Percentiles rank a stretch among this genome's conserved stretches.
These are phyloP conservation scores for Drosophila infuscata DNA, from an alignment of 2,888 invertebrate species.

Conservation along the genomic window DNA sequence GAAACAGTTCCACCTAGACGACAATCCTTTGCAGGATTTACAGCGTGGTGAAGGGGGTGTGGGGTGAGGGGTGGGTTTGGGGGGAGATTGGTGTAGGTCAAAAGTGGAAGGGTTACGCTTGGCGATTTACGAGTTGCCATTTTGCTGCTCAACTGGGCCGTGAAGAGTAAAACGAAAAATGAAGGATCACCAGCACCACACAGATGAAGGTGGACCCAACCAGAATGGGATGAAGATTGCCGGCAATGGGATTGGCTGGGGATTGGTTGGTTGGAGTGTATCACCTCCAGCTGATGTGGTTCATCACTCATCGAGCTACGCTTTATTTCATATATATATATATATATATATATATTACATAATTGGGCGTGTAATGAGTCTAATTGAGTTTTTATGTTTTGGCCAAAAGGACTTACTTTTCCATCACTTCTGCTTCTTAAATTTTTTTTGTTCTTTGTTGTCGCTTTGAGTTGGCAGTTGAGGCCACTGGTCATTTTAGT, in stretches of 20 bases:
- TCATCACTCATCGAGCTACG: slow-evolving; percentile 34
- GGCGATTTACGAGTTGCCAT: slow-evolving; percentile 76
- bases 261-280: background rate
- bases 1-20: slow-evolving; percentile 41
- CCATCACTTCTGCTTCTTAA: background rate
- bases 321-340: slow-evolving; percentile 66
- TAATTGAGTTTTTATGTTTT: slow-evolving; percentile 85
- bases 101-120: slow-evolving; percentile 14
- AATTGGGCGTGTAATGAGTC: slow-evolving; percentile 85
- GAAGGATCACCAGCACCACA: slow-evolving; percentile 46
- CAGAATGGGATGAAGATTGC: background rate
- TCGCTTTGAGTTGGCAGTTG: slow-evolving; percentile 47
- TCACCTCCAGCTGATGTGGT: slow-evolving; percentile 4
- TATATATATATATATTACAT: slow-evolving; percentile 66
- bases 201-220: background rate
- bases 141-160: slow-evolving; percentile 76
- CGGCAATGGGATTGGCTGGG: background rate
- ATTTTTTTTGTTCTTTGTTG: slow-evolving; percentile 2
- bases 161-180: slow-evolving; percentile 64
- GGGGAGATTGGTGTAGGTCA: background rate
- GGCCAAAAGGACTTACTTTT: slow-evolving; percentile 40
- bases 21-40: slow-evolving; percentile 36
- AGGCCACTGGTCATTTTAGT: slow-evolving; percentile 81
- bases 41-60: background rate
- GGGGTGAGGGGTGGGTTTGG: too few species aligned